Evolutionary conservation across 2,113 vertebrate genomes (phyloP), one percentile per base, ranked within the genome.

Genomic region (Nestor notabilis): DNA sequence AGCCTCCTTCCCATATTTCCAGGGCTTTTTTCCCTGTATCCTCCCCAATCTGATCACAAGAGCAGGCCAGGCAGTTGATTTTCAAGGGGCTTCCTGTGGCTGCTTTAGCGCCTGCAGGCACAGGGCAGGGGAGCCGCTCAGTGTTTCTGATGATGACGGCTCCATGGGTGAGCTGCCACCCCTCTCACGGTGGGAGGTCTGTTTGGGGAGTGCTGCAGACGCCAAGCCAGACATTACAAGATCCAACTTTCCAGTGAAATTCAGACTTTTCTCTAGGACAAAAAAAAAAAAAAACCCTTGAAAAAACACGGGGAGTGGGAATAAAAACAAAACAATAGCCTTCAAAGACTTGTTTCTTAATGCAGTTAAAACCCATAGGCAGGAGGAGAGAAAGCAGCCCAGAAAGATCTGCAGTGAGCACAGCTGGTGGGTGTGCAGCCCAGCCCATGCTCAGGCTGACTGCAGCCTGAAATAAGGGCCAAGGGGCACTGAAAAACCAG

Each of bases 171-270:
- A 95, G 80, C 96, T 65, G 81, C 33, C 58, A 83, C 83, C 92
- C 60, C 39, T 93, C 88, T 94, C 95, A 19, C 58, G 2, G 89
- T 95, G 87, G 94, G 97, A 97, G 97, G 96, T 96, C 96, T 88
- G 84, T 84, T 87, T 64, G 71, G 95, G 91, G 91, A 97, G 93
- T 78, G 90, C 49, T 87, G 89, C 12, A 0, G 74, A 83, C 13
- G 94, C 96, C 96, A 97, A 97, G 90, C 95, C 94, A 97, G 96
- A 97, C 96, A 97, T 95, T 93, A 87, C 81, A 86, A 75, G 35
- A 50, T 97, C 98, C 98, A 98, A 97, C 84, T 98, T 98, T 97
- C 97, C 96, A 98, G 95, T 92, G 91, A 93, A 93, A 95, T 94
- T 94, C 97, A 98, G 96, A 97, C 96, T 96, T 97, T 87, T 92